A percentile compares a stretch with the other conserved stretches of the same genome.
These are phyloP conservation scores for Clinocottus analis DNA, from an alignment of 2,113 vertebrate species.

Conservation along the genomic window DNA sequence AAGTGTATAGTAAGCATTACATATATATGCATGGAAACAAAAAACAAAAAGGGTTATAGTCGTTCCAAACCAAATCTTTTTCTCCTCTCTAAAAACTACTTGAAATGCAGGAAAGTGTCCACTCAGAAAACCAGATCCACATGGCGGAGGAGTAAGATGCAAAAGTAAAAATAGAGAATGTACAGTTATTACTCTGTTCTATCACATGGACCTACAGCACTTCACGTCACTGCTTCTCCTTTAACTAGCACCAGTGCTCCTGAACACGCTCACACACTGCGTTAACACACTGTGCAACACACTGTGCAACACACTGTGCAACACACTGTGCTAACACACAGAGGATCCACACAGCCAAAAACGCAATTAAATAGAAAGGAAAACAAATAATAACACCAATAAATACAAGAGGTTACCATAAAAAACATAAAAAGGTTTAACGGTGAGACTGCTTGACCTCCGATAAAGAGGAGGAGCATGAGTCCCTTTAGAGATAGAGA, in stretches of 20 bases:
- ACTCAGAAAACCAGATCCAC: constrained; percentile 40
- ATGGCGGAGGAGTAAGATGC: constrained; percentile 34
- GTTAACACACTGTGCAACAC: no score
- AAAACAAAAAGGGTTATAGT: constrained; percentile 64
- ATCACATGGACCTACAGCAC: constrained; percentile 78
- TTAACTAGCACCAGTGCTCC: constrained; percentile 77
- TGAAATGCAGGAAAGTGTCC: constrained; percentile 65
- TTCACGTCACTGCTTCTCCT: constrained; percentile 72
- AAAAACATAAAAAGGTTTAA: constrained; percentile 51
- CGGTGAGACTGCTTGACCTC: constrained; percentile 47
- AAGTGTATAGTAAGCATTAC: constrained; percentile 84
- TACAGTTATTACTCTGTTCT: constrained; percentile 74
- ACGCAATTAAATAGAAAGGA: constrained; percentile 70
- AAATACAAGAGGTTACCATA: constrained; percentile 78
- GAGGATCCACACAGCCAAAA: constrained; percentile 60
- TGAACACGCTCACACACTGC: constrained; percentile 57
- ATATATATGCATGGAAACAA: constrained; percentile 78
- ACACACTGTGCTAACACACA: constrained; percentile 54
- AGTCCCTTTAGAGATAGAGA: no score
- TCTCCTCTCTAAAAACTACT: constrained; percentile 63
- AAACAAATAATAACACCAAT: constrained; percentile 69
- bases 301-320: no score
- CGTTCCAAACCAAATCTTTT: constrained; percentile 63
- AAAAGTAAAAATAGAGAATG: constrained; percentile 51
- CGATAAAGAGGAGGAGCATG: no score